phyloP scores from a whole-genome alignment of 30 jellyfish, hydroid and myxozoan species.

The Rhopilema esculentum region DNA sequence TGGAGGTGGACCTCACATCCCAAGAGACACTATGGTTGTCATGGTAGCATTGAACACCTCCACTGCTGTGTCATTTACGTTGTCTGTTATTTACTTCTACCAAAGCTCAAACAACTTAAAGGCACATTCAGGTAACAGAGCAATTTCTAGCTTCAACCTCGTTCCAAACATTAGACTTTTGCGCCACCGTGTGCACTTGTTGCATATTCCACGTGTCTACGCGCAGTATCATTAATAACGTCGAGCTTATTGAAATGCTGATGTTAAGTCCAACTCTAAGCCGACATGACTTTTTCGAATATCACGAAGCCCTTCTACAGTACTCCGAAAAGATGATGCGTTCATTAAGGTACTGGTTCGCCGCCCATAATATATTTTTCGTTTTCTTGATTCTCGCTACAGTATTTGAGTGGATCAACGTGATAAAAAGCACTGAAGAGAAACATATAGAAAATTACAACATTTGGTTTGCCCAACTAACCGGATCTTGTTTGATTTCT shows the following conservation, averaged over 20 bases:
- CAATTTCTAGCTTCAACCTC: conserved; percentile 11
- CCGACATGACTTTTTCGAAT: conserved; percentile 26
- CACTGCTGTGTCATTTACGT: conserved; percentile 40
- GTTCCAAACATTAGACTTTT: conserved; percentile 44
- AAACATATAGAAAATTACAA: background rate
- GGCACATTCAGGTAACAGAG: background rate
- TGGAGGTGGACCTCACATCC: conserved; percentile 23
- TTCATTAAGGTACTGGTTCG: conserved; percentile 43
- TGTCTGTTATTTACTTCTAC: conserved; percentile 22
- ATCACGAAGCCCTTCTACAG: conserved; percentile 28
- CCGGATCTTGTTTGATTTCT: conserved; percentile 47
- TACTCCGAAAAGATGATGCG: conserved; percentile 16
- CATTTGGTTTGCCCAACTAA: conserved; percentile 43
- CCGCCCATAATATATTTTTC: conserved; percentile 37
- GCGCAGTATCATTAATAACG: conserved; percentile 27
- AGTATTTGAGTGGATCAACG: conserved; percentile 56
- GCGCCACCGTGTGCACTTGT: conserved; percentile 48
- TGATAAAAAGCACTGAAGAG: conserved; percentile 38
- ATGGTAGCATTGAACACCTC: conserved; percentile 46
- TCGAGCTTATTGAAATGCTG: conserved; percentile 25
- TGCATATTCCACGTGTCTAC: conserved; percentile 49
- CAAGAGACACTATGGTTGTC: conserved; percentile 42
- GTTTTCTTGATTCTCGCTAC: conserved; percentile 35
- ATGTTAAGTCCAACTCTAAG: conserved; percentile 11
- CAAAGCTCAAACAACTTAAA: conserved; percentile 10